Conservation (phyloP, 2,797 vertebrate genomes). For the Molossus molossus region DNA sequence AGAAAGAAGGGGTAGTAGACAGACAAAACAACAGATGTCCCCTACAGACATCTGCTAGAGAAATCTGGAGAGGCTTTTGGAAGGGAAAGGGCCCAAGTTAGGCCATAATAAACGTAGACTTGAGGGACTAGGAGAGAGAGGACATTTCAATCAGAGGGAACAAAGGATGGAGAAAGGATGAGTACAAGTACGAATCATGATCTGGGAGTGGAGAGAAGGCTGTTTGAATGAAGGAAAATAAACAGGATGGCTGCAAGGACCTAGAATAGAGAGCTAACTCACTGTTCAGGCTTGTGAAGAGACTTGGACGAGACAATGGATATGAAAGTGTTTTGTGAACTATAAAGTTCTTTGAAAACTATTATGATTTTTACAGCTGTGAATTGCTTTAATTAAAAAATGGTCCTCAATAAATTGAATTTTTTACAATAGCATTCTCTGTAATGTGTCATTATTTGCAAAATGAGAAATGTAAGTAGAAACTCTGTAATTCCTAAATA, state of each 20-base stretch:
- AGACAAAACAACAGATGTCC: not conserved
- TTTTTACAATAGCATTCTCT: slow-evolving; percentile 25
- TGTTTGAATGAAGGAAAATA: not conserved
- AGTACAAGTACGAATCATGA: too few relatives aligned
- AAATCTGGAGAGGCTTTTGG: not conserved
- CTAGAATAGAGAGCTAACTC: not conserved
- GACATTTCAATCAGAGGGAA: not conserved
- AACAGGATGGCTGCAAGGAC: not conserved
- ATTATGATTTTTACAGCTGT: not conserved
- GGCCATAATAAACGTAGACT: not conserved
- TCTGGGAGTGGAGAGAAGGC: not conserved
- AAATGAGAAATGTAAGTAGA: slow-evolving; percentile 53
- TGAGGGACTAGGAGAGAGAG: not conserved
- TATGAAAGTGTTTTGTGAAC: not conserved
- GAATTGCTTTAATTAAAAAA: slow-evolving; percentile 29
- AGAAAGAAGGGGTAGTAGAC: not conserved
- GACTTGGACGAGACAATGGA: not conserved
- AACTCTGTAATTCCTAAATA: slow-evolving; percentile 4
- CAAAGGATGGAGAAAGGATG: not conserved
- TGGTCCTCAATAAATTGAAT: not conserved
- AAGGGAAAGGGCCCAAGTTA: not conserved
- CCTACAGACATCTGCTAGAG: not conserved
- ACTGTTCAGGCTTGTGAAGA: not conserved
- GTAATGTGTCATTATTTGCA: not conserved
- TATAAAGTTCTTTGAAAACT: not conserved